phyloP scores from a whole-genome alignment of 2,113 vertebrate genomes.

The Indri indri region DNA sequence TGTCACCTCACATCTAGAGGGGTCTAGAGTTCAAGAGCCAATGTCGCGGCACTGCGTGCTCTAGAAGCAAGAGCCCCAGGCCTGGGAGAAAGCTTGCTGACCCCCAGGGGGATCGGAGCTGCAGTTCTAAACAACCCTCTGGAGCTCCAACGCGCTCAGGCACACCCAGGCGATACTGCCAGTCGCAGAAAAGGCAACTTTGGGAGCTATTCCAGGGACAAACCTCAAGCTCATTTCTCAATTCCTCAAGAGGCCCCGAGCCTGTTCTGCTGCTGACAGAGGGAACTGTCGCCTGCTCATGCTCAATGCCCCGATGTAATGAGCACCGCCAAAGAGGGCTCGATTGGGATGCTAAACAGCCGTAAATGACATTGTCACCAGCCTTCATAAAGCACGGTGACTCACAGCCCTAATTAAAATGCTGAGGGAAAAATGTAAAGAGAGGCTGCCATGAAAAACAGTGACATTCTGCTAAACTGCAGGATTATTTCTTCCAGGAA shows the following conservation, averaged over 20 bases:
- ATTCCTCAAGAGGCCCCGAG: not conserved
- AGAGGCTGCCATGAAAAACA: conserved; percentile 54
- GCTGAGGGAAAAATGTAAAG: conserved; percentile 62
- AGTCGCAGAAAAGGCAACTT: not conserved
- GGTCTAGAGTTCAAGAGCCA: not conserved
- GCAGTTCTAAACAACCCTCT: not conserved
- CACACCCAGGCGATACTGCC: not conserved
- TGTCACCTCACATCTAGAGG: not conserved
- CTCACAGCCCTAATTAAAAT: conserved; percentile 73
- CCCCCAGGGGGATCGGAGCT: not conserved
- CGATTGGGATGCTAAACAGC: conserved; percentile 63
- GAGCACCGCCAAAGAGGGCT: conserved; percentile 45
- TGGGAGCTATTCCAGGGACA: not conserved
- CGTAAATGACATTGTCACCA: conserved; percentile 70
- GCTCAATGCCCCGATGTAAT: conserved; percentile 48
- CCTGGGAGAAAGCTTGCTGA: not conserved
- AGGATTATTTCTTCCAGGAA: conserved; percentile 64
- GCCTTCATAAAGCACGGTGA: conserved; percentile 70
- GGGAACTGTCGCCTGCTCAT: not conserved
- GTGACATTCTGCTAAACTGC: conserved; percentile 53
- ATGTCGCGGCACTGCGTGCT: rapidly evolving
- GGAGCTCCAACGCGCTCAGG: not conserved
- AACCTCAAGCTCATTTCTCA: not conserved
- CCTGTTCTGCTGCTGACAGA: conserved; percentile 39
- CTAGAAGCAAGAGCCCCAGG: not conserved